Conservation (phyloP, 2,888 invertebrate species). For the Sminthurinus aureus region DNA sequence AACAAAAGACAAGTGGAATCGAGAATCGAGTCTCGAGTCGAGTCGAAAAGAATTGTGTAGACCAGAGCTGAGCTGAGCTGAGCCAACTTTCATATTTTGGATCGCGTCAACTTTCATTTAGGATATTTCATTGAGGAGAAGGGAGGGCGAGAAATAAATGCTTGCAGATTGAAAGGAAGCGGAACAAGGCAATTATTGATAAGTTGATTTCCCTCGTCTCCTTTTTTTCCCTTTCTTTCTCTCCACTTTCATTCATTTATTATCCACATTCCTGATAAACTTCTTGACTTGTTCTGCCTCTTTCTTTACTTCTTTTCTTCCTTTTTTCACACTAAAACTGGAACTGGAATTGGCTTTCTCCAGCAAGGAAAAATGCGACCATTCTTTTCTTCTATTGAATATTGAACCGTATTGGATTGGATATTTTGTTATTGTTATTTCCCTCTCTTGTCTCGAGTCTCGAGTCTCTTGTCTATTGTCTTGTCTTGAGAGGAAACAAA, state of each 20-base stretch:
- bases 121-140: no score
- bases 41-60: no score
- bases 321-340: neutral
- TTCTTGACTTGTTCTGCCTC: neutral
- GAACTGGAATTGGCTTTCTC: no score
- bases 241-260: constrained; percentile 14
- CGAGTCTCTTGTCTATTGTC: neutral
- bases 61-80: no score
- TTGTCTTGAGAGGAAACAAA: no score
- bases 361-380: no score
- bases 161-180: constrained; percentile 1
- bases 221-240: neutral
- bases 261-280: constrained; percentile 4
- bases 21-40: no score
- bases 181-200: constrained; percentile 22
- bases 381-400: no score
- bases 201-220: constrained; percentile 22
- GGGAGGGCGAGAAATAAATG: neutral
- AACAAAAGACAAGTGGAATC: no score
- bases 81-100: neutral
- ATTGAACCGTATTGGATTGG: no score
- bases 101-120: neutral
- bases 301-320: neutral
- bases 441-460: neutral
- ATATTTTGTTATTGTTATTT: neutral